Evolutionary conservation across 2,797 vertebrate species (phyloP), one percentile per base, ranked within the genome.

Genomic region (Phrynocephalus forsythii): DNA sequence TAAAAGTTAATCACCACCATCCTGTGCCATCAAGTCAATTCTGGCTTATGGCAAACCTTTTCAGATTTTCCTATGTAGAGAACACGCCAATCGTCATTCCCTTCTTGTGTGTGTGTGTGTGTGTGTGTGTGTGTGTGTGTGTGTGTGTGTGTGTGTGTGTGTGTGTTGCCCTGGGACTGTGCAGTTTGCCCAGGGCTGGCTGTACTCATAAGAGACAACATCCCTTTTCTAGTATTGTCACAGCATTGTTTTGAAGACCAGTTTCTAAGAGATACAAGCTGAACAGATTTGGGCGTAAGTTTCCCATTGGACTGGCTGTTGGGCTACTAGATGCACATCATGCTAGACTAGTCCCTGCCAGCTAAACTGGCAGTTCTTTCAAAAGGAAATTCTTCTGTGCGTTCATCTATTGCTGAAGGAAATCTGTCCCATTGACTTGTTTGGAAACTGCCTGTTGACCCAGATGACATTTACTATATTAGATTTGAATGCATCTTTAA

Each of bases 401-500:
- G 30, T 50, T 68, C 48, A 77, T 44, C 4, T 24, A 72, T 6
- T 78, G 33, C 5, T 22, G 38, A 63, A 86, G 26, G 13, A 85
- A 85, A 82, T 50, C 18, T 30, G 7, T 63, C 26, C 38, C 24
- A 26, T 26, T 60, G 44, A 60, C 82, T 77, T 26, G 68, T 63
- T 48, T 18, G 28, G 82, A 81, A 80, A 76, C 33, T 71, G 84
- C 71, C 52, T 84, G 44, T 80, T 26, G 67, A 87, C 52, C 72
- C 78, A 78, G 79, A 88, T 63, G 9, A 84, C 87, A 90, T 79
- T 73, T 88, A 86, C 56, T 67, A 5, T 48, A 76, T 88, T 68
- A 82, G 87, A 89, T 75, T 86, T 90, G 90, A 93, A 91, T 91
- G 87, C 78, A 75, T 56, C 13, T 15, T 56, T 10, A 56, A 56